A percentile compares a stretch with the other conserved stretches of the same genome.
Conservation (phyloP, 1,140 invertebrate genomes). For the Coenobita brevimanus region DNA sequence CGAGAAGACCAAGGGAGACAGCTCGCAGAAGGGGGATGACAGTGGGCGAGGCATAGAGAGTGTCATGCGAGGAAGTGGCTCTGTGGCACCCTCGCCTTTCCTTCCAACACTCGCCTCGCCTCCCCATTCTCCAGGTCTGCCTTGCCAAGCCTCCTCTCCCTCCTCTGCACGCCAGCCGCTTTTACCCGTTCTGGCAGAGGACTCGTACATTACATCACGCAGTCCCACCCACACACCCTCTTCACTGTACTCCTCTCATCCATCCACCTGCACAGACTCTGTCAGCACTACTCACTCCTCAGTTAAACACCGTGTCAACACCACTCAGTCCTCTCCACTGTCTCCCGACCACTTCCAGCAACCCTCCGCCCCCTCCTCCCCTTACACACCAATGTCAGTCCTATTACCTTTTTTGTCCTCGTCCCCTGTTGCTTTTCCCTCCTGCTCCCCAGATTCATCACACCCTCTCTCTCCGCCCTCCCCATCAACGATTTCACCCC, state of each 20-base stretch:
- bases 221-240: background rate
- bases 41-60: no score
- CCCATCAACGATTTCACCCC: constrained; percentile 13
- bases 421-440: background rate
- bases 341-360: background rate
- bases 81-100: background rate
- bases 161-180: background rate
- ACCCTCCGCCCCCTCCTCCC: background rate
- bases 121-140: background rate
- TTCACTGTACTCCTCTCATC: no score
- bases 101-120: background rate
- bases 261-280: no score
- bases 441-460: background rate
- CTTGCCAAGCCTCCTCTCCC: background rate
- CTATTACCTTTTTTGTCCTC: background rate
- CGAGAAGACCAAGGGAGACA: no score
- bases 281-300: background rate
- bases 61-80: no score
- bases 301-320: background rate
- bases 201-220: background rate
- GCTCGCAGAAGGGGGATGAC: no score
- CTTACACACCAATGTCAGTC: background rate
- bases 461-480: background rate
- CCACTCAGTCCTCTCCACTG: background rate
- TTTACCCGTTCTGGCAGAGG: background rate